These are phyloP conservation scores for Indicator indicator DNA, from an alignment of 2,113 vertebrate species.

Conservation along the genomic window DNA sequence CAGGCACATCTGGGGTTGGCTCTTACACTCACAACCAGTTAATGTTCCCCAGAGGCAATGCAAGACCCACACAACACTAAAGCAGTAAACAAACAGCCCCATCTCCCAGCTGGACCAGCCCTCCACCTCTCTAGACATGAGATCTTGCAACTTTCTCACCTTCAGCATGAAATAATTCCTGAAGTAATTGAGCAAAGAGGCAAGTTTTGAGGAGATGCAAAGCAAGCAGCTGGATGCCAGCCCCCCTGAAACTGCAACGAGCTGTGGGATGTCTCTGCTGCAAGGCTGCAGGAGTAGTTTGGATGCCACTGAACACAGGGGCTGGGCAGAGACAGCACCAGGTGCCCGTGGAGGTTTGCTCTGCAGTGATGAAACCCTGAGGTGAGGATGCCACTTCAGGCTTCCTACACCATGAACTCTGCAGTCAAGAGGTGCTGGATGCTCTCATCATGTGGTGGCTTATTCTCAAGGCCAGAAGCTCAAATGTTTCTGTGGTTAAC, in stretches of 20 bases:
- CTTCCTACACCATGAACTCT: not conserved
- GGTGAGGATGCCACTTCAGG: not conserved
- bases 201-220: not conserved
- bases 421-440: not conserved
- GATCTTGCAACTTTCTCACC: not conserved
- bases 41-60: not conserved
- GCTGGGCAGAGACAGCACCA: not conserved
- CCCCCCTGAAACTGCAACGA: not conserved
- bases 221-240: not conserved
- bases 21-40: not conserved
- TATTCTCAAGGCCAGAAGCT: not conserved
- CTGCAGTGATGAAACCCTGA: not conserved
- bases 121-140: not conserved
- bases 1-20: fast-evolving
- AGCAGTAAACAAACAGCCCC: not conserved
- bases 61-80: not conserved
- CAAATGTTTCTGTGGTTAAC: not conserved
- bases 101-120: not conserved
- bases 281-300: not conserved
- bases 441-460: not conserved
- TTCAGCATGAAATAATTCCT: not conserved
- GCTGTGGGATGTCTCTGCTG: not conserved
- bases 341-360: not conserved
- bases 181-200: not conserved
- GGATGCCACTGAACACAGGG: not conserved